phyloP scores from a whole-genome alignment of 2,797 vertebrate species.

The Anniella stebbinsi region DNA sequence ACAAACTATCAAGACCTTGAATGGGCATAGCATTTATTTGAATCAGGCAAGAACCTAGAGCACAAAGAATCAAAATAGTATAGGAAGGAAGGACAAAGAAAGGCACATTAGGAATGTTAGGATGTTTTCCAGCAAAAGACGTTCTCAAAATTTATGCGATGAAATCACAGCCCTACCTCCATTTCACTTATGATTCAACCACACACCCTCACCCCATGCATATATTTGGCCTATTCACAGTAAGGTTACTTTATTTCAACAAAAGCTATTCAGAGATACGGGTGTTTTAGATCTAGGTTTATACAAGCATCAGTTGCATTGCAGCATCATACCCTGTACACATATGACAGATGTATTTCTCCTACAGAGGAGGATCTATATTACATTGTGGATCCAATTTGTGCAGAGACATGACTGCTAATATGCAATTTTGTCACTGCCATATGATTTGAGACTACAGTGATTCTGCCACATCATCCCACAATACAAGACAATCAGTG shows the following conservation, averaged over 20 bases:
- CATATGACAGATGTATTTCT: neutral
- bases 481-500: neutral
- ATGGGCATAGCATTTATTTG: neutral
- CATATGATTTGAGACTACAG: neutral
- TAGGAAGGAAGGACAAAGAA: neutral
- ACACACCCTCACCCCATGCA: neutral
- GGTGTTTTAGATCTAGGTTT: neutral
- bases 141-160: neutral
- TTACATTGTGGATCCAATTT: neutral
- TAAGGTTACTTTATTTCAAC: neutral
- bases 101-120: neutral
- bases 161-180: too few relatives aligned
- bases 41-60: neutral
- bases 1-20: neutral
- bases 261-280: neutral
- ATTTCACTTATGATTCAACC: neutral
- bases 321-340: neutral
- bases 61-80: neutral
- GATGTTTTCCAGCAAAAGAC: neutral
- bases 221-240: neutral
- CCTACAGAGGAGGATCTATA: neutral
- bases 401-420: neutral
- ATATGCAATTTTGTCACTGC: neutral
- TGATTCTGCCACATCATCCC: neutral
- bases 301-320: constrained; percentile 8